These are phyloP conservation scores for Asteroscopus sphinx DNA, from an alignment of 2,888 invertebrate species.

Conservation along the genomic window DNA sequence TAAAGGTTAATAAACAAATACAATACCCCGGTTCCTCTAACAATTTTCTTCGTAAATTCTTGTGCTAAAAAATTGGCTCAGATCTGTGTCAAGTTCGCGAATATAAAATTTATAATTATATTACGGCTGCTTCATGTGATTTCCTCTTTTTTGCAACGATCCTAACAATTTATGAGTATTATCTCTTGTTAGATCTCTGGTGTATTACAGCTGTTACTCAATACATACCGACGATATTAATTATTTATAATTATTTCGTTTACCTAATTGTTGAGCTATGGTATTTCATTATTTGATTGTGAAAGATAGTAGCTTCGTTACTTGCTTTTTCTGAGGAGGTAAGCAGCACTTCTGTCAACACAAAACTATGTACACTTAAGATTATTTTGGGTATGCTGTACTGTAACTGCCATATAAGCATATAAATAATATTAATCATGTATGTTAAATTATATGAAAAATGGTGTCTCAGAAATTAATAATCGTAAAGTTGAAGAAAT, in stretches of 20 bases:
- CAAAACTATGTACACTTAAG: no score
- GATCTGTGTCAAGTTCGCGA: slow-evolving; percentile 68
- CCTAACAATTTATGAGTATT: slow-evolving; percentile 21
- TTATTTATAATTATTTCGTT: slow-evolving; percentile 13
- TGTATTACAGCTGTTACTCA: slow-evolving; percentile 24
- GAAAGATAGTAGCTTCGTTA: slow-evolving; percentile 15
- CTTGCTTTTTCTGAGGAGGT: not conserved
- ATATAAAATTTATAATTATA: slow-evolving; percentile 32
- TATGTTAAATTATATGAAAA: no score
- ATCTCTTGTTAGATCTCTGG: slow-evolving; percentile 34
- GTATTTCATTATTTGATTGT: slow-evolving; percentile 18
- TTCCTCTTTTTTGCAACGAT: slow-evolving; percentile 42
- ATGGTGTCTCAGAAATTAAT: no score
- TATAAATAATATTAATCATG: no score
- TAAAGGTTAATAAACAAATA: slow-evolving; percentile 45
- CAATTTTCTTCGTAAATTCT: slow-evolving; percentile 39
- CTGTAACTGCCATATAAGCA: no score
- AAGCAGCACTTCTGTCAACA: no score
- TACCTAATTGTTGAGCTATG: slow-evolving; percentile 15
- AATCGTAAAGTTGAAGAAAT: no score
- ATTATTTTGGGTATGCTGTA: no score
- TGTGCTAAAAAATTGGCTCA: slow-evolving; percentile 32
- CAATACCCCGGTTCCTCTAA: slow-evolving; percentile 26
- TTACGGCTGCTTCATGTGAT: slow-evolving; percentile 12
- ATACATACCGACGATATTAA: slow-evolving; percentile 23